Percentiles rank a stretch among this genome's conserved stretches.
Conservation (phyloP, 2,888 invertebrate genomes). For the Leucania comma region DNA sequence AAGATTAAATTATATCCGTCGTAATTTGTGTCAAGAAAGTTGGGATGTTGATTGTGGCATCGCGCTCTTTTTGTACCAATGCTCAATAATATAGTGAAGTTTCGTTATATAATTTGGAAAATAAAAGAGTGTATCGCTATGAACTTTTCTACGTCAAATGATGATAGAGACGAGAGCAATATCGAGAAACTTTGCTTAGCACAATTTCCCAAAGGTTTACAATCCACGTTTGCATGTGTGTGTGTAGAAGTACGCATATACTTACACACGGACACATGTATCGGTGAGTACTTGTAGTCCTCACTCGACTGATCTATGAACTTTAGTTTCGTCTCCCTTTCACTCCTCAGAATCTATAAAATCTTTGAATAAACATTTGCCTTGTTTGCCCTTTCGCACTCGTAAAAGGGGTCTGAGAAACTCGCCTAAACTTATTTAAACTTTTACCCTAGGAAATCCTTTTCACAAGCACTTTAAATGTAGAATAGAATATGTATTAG, state of each 20-base stretch:
- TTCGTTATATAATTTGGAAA: conserved; percentile 52
- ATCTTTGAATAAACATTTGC: conserved; percentile 90
- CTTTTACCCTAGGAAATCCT: conserved; percentile 89
- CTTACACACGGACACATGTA: conserved; percentile 21
- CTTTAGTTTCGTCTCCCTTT: conserved; percentile 74
- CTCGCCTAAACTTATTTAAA: conserved; percentile 90
- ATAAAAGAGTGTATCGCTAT: conserved; percentile 43
- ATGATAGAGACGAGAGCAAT: conserved; percentile 41
- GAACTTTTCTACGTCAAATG: conserved; percentile 36
- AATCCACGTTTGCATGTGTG: conserved; percentile 29
- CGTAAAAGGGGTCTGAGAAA: conserved; percentile 88
- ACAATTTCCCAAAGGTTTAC: conserved; percentile 53
- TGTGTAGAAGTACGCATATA: conserved; percentile 22
- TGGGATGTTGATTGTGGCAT: conserved; percentile 79
- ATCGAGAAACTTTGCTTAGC: conserved; percentile 51
- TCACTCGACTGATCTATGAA: conserved; percentile 68
- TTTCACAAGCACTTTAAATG: conserved; percentile 87
- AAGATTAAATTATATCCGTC: conserved; percentile 86
- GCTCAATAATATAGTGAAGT: conserved; percentile 38
- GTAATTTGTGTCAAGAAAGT: conserved; percentile 87
- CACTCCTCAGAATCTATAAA: conserved; percentile 85
- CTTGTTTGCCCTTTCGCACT: conserved; percentile 88
- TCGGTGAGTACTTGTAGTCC: conserved; percentile 52
- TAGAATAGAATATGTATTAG: conserved; percentile 88
- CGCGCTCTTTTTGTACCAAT: conserved; percentile 67